A percentile compares a stretch with the other conserved stretches of the same genome.
Evolutionary conservation across 2,797 vertebrate genomes (phyloP).

Genomic region (Lophotriccus pileatus): DNA sequence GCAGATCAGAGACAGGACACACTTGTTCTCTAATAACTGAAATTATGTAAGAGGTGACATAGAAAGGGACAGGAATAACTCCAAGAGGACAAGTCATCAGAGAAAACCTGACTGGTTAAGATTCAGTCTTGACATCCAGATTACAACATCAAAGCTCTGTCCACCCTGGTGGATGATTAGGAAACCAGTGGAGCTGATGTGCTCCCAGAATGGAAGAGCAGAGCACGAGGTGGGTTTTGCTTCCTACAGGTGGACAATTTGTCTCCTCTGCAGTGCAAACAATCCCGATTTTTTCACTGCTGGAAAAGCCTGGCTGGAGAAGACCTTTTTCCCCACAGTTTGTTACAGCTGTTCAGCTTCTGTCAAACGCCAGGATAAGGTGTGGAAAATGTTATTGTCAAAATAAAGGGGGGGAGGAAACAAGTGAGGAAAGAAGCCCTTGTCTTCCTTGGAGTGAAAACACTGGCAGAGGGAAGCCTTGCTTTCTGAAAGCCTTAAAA

Average conservation of each 20-base stretch:
- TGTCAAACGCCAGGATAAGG: background rate
- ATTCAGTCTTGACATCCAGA: background rate
- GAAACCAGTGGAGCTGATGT: background rate
- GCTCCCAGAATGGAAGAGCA: background rate
- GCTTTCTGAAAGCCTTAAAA: background rate
- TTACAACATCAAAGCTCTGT: background rate
- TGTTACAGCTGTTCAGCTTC: background rate
- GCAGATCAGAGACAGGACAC: background rate
- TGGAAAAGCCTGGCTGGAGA: background rate
- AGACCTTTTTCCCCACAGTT: background rate
- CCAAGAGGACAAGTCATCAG: background rate
- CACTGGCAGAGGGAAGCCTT: background rate
- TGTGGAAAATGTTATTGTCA: background rate
- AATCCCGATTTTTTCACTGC: rapidly evolving
- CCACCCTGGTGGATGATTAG: rapidly evolving
- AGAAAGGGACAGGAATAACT: background rate
- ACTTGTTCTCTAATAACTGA: background rate
- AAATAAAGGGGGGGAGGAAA: background rate
- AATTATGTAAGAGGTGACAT: background rate
- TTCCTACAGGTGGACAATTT: background rate
- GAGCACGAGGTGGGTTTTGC: background rate
- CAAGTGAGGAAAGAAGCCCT: background rate
- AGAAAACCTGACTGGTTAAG: background rate
- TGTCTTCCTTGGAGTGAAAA: background rate
- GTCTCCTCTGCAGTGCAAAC: background rate